Percentiles rank a stretch among this genome's conserved stretches.
Conservation (phyloP, 2,888 invertebrate species). For the Polymixis flavicincta region DNA sequence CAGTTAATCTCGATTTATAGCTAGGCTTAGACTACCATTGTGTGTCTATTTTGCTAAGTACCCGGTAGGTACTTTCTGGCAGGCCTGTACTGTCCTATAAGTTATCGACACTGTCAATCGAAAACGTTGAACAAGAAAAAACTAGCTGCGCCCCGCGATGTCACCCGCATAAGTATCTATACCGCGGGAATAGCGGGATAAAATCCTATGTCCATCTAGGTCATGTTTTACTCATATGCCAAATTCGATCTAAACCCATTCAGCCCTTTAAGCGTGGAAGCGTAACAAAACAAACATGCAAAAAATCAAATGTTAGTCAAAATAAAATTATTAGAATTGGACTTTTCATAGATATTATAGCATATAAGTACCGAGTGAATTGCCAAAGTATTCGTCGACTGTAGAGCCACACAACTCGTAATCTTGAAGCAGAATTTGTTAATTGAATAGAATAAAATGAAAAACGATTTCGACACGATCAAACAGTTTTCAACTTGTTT, state of each 20-base stretch:
- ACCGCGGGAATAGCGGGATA: no score
- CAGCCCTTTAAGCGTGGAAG: no score
- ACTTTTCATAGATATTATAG: neutral
- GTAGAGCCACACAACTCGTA: neutral
- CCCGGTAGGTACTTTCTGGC: neutral
- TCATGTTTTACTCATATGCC: no score
- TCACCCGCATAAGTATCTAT: no score
- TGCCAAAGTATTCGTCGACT: neutral
- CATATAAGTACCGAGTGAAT: neutral
- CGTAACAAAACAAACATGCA: no score
- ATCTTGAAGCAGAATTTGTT: conserved; percentile 4
- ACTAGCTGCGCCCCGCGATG: no score
- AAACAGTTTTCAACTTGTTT: neutral
- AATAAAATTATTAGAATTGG: no score
- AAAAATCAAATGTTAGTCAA: no score
- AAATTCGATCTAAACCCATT: no score
- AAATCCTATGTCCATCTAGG: no score
- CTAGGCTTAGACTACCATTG: neutral
- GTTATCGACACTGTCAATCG: neutral
- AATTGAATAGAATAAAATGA: conserved; percentile 11
- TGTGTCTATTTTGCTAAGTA: neutral
- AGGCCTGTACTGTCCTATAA: neutral
- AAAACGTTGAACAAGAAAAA: neutral
- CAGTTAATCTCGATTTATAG: neutral
- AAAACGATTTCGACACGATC: neutral